These are phyloP conservation scores for Cercocebus atys DNA, from an alignment of 2,113 vertebrate genomes.

Conservation along the genomic window DNA sequence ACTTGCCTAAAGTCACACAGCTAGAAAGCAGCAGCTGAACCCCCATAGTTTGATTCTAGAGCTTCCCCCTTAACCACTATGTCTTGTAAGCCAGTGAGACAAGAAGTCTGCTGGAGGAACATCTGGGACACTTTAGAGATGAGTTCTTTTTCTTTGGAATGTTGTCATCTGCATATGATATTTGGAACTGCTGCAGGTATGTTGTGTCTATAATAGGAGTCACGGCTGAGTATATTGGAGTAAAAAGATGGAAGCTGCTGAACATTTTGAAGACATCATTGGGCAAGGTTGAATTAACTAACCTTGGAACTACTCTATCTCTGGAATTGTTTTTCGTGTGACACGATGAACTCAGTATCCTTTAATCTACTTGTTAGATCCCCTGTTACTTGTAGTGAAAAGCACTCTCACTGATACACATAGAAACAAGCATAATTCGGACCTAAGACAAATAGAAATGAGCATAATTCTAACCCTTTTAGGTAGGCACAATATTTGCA, in stretches of 20 bases:
- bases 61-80: background rate
- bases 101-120: background rate
- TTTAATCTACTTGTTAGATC: background rate
- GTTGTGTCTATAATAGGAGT: background rate
- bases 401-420: background rate
- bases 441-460: background rate
- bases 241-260: background rate
- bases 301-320: background rate
- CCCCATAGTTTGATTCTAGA: background rate
- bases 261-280: background rate
- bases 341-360: background rate
- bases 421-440: background rate
- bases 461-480: background rate
- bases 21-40: background rate
- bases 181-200: background rate
- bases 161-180: background rate
- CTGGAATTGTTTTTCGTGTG: background rate
- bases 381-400: slow-evolving; percentile 18
- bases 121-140: background rate
- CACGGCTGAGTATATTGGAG: background rate
- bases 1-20: background rate
- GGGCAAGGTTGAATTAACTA: background rate
- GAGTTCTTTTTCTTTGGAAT: background rate
- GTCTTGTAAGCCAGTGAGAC: background rate
- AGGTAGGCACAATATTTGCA: background rate